These are phyloP conservation scores for Dolichomitus sp. DNA, from an alignment of 2,888 invertebrate species.

Conservation along the genomic window DNA sequence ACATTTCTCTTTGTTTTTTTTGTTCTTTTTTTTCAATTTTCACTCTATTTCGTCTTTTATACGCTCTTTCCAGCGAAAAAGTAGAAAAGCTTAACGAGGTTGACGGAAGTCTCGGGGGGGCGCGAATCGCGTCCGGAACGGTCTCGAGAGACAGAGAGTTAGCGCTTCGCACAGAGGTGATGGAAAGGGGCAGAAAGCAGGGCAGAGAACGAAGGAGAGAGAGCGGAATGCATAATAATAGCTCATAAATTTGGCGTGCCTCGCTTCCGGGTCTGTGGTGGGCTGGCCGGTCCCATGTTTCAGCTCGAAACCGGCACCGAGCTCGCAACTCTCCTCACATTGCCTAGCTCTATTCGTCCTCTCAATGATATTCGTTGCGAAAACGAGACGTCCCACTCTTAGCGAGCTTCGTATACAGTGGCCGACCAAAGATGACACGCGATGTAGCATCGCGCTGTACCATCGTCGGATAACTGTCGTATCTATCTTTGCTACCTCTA, in stretches of 20 bases:
- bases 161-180: conserved; percentile 14
- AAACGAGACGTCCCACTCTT: conserved; percentile 5
- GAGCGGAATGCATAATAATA: conserved; percentile 80
- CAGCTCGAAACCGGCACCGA: conserved; percentile 65
- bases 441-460: conserved; percentile 9
- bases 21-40: conserved; percentile 31
- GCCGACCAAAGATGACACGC: conserved; percentile 64
- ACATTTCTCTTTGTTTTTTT: neutral
- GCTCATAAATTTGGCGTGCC: conserved; percentile 77
- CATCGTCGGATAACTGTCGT: conserved; percentile 48
- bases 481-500: conserved; percentile 40
- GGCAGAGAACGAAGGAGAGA: conserved; percentile 65
- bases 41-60: neutral
- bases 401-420: neutral
- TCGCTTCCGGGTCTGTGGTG: conserved; percentile 73
- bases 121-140: conserved; percentile 61
- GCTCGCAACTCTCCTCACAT: conserved; percentile 36
- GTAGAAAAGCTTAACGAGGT: conserved; percentile 70
- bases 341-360: conserved; percentile 28
- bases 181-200: conserved; percentile 26
- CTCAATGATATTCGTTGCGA: conserved; percentile 61
- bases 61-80: neutral
- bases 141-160: conserved; percentile 26
- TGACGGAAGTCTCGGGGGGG: conserved; percentile 64
- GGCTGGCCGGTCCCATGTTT: conserved; percentile 72